Base-by-base conservation (phyloP, 2,888 invertebrate species). In the Bedellia somnulentella region DNA sequence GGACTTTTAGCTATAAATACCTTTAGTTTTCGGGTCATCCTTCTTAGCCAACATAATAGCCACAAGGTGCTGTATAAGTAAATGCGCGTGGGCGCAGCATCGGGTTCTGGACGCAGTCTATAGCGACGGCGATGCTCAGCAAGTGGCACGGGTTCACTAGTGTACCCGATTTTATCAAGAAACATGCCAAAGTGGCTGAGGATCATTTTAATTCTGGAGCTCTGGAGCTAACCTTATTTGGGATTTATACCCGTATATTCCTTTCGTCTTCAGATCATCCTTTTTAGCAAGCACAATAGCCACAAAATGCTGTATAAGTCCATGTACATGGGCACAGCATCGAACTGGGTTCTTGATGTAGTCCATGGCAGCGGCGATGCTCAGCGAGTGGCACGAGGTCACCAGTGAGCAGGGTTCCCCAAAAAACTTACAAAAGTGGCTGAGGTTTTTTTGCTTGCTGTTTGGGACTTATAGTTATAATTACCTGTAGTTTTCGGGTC, bases 31-130 rank as follows among this genome's bases (percentile, higher is more conserved):
- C 0, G 85, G 83, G 62, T 93, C 92, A 45, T 93, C 93, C 48
- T 88, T 86, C 66, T 93, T 93, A 21, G 85, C 73, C 38, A 87
- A 80, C 24, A 97, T 93, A 34, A 94, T 86, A 40, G 86, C 84
- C 67, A 94, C 84, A 18, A 98, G 78, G 35, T 88, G 87, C 45
- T 90, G 86, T 39, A 98, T 93, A 34, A 96, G 81, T 31, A 81
- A 78, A 49, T 94, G 89, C 18, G 99, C 93, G 49, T 91, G 87
- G 43, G 89, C 86, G 57, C 98, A 99, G 64, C 95, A 94, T 45
- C 0, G 99, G 99, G 76, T 98, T 97, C 67, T 93, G 92, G 1
- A 99, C 95, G 62, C 93, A 94, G 49, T 93, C 89, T 70, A 97
- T 78, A 2, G 98, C 97, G 43, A 91, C 87, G 37, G 84, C 80